phyloP scores from a whole-genome alignment of 2,888 invertebrate species.

The Lacanobia wlatinum region DNA sequence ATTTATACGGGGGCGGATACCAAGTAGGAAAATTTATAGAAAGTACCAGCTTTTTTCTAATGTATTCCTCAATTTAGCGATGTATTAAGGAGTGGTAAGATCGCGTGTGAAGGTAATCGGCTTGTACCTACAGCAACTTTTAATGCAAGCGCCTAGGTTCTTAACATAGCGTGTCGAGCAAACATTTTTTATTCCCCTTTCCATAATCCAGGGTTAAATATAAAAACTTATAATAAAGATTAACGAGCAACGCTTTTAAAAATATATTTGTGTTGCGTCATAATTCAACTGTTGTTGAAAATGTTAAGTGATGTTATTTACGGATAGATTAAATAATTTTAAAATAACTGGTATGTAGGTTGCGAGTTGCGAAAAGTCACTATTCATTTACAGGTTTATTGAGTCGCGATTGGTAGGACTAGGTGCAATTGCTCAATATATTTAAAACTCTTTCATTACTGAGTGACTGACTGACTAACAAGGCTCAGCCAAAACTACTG shows the following conservation, averaged over 20 bases:
- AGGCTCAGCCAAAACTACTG: no score
- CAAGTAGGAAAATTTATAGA: background rate
- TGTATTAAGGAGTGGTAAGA: constrained; percentile 3
- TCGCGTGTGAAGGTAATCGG: constrained; percentile 41
- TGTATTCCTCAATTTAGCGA: constrained; percentile 1
- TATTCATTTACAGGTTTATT: background rate
- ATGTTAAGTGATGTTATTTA: background rate
- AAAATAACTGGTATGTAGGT: background rate
- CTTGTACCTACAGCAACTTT: constrained; percentile 33
- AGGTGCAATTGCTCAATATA: background rate
- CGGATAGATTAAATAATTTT: background rate
- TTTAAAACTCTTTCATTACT: no score
- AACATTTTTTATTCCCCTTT: constrained; percentile 24
- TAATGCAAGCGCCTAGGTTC: constrained; percentile 12
- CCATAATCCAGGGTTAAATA: constrained; percentile 23
- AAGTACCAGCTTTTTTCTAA: background rate
- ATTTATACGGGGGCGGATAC: background rate
- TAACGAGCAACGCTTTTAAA: constrained; percentile 8
- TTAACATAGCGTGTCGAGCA: constrained; percentile 38
- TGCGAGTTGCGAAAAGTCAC: background rate
- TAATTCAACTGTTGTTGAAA: constrained; percentile 1
- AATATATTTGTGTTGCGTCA: background rate
- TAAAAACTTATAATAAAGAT: constrained; percentile 22
- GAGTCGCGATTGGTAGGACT: background rate
- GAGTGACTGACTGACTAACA: no score